phyloP scores from a whole-genome alignment of 2,888 invertebrate genomes.

The Agrotis ipsilon region DNA sequence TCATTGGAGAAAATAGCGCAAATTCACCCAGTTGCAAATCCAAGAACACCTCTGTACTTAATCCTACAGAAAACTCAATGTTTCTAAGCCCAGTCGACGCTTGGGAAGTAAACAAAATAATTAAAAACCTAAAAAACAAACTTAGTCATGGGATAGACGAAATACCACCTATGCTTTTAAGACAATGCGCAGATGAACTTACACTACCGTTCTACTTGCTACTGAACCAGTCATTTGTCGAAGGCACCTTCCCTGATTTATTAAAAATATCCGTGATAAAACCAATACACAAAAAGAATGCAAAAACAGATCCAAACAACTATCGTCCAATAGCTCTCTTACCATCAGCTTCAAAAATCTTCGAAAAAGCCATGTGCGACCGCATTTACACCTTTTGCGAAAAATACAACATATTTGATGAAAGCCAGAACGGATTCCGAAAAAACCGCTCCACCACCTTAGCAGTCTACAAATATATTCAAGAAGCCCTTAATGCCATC shows the following conservation, averaged over 20 bases:
- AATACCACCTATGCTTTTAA: neutral
- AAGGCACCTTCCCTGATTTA: neutral
- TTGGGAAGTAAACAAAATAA: too few relatives aligned
- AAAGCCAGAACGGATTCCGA: too few relatives aligned
- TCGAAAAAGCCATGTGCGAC: conserved; percentile 6
- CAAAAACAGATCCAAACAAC: neutral
- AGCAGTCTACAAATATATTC: too few relatives aligned
- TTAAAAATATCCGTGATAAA: too few relatives aligned
- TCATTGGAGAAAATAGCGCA: too few relatives aligned
- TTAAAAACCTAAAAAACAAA: neutral
- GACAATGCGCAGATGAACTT: neutral
- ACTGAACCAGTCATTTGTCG: neutral
- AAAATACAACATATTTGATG: neutral
- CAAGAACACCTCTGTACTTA: too few relatives aligned
- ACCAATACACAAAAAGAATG: neutral
- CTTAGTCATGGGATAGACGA: neutral
- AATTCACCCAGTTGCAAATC: too few relatives aligned
- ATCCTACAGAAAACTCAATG: too few relatives aligned
- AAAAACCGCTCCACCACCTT: too few relatives aligned
- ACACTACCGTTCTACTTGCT: neutral
- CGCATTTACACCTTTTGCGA: neutral
- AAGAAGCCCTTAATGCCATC: too few relatives aligned
- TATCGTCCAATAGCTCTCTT: neutral
- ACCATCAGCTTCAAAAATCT: neutral
- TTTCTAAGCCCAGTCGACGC: too few relatives aligned